Conservation (phyloP, 2,888 invertebrate species). For the Epirrhoe alternata region DNA sequence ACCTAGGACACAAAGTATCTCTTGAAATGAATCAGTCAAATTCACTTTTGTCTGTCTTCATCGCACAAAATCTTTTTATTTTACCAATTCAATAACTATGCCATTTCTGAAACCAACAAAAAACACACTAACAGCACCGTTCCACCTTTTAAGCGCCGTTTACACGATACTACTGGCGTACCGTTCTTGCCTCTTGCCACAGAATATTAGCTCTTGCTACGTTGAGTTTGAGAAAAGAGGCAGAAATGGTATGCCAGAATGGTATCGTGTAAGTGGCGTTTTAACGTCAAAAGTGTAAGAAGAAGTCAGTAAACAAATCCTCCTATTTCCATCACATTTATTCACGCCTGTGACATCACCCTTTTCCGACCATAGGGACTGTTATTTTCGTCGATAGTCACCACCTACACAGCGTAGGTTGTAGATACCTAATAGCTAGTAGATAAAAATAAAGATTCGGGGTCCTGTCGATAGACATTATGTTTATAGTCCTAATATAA, state of each 20-base stretch:
- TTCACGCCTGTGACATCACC: slow-evolving; percentile 75
- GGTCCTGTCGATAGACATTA: too few relatives aligned
- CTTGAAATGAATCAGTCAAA: background rate
- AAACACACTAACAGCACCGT: slow-evolving; percentile 60
- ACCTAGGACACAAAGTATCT: background rate
- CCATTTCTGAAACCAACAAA: slow-evolving; percentile 50
- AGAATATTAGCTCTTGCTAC: too few relatives aligned
- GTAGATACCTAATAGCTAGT: too few relatives aligned
- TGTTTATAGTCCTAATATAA: too few relatives aligned
- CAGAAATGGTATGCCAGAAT: too few relatives aligned
- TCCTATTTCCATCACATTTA: slow-evolving; percentile 86
- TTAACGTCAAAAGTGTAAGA: slow-evolving; percentile 84
- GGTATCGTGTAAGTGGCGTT: too few relatives aligned
- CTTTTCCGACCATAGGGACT: slow-evolving; percentile 61
- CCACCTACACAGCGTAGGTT: slow-evolving; percentile 6
- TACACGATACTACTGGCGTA: too few relatives aligned
- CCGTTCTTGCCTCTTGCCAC: too few relatives aligned
- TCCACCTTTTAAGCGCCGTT: slow-evolving; percentile 67
- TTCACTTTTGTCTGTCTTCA: background rate
- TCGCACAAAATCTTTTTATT: background rate
- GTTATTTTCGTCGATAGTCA: slow-evolving; percentile 77
- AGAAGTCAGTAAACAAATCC: slow-evolving; percentile 86
- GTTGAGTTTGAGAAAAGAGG: too few relatives aligned
- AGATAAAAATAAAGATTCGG: too few relatives aligned
- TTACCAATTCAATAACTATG: slow-evolving; percentile 29